Evolutionary conservation across 2,888 invertebrate species (phyloP).

Genomic region (Philaethria dido): DNA sequence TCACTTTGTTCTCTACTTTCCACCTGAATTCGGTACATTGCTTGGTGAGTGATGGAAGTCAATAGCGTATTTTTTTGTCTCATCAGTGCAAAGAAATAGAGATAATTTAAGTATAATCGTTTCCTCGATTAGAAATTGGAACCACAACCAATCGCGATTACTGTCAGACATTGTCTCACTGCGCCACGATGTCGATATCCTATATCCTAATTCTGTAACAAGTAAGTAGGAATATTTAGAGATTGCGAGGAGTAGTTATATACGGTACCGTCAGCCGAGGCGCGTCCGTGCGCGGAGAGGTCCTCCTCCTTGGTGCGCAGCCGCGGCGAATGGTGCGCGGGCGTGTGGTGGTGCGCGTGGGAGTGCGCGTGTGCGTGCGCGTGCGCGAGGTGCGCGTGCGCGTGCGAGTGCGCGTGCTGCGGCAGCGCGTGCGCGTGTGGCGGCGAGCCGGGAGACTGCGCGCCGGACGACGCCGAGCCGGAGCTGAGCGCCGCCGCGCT

Average conservation of each 20-base stretch:
- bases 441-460: conserved; percentile 72
- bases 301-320: conserved; percentile 86
- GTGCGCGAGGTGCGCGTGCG: conserved; percentile 55
- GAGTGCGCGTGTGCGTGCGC: conserved; percentile 52
- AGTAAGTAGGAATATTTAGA: not conserved
- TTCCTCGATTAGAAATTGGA: no score
- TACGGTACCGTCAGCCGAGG: conserved; percentile 83
- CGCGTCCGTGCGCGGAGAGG: conserved; percentile 84
- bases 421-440: conserved; percentile 51
- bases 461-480: conserved; percentile 74
- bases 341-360: conserved; percentile 59
- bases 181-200: not conserved
- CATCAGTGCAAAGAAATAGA: no score
- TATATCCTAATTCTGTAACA: no score
- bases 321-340: conserved; percentile 64
- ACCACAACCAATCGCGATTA: no score
- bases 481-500: conserved; percentile 64
- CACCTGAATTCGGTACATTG: no score
- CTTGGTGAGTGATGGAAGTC: no score
- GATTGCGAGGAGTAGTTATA: not conserved
- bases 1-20: no score
- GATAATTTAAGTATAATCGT: no score
- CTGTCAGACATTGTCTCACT: no score
- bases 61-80: no score
- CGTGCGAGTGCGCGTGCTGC: conserved; percentile 54